Conservation (phyloP, 2,113 vertebrate species). For the Platysteira castanea region DNA sequence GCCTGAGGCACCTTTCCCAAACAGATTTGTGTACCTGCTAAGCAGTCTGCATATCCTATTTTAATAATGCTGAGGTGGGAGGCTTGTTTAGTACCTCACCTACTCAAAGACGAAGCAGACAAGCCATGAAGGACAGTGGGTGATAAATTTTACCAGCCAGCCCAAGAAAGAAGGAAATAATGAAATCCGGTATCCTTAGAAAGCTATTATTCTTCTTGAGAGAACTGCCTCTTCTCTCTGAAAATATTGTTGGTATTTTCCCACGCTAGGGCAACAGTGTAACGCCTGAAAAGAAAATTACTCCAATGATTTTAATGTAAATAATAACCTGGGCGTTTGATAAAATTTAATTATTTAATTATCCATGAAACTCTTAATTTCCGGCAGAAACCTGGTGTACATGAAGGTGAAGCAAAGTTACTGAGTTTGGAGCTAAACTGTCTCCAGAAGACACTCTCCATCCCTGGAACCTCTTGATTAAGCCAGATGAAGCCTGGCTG, state of each 20-base stretch:
- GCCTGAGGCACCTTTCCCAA: conserved; percentile 18
- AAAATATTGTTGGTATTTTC: neutral
- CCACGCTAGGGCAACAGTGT: neutral
- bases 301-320: conserved; percentile 10
- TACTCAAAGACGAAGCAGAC: neutral
- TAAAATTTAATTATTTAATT: conserved; percentile 30
- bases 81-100: neutral
- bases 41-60: neutral
- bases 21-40: neutral
- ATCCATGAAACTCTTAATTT: neutral
- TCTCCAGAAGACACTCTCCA: neutral
- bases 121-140: neutral
- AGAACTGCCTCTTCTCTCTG: neutral
- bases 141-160: neutral
- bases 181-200: neutral
- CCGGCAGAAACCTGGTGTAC: neutral
- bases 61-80: conserved; percentile 8
- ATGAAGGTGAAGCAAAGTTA: neutral
- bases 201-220: neutral
- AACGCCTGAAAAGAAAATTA: neutral
- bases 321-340: neutral
- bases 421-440: neutral
- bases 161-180: neutral
- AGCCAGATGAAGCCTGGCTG: neutral
- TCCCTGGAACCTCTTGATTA: neutral